Conservation (phyloP, 2,113 vertebrate species). For the Lepus timidus region DNA sequence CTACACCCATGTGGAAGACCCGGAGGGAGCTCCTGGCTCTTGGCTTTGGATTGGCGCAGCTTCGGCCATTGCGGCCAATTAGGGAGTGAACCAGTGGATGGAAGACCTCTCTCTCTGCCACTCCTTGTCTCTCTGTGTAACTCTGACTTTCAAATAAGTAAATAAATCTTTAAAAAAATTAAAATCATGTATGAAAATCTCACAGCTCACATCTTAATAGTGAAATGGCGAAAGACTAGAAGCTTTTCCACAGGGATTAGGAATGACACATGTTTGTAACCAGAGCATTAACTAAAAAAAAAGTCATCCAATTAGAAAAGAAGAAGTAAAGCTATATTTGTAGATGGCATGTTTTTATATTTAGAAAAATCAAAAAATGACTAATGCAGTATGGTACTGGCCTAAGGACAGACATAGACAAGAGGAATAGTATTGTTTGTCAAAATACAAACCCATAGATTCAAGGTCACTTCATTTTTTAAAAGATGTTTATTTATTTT, state of each 20-base stretch:
- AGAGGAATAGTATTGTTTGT: not conserved
- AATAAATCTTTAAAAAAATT: too few relatives aligned
- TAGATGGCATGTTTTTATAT: not conserved
- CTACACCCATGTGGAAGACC: too few relatives aligned
- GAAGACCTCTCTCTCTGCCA: too few relatives aligned
- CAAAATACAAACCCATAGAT: not conserved
- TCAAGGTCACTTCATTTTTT: too few relatives aligned
- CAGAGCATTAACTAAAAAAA: not conserved
- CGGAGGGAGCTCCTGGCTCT: too few relatives aligned
- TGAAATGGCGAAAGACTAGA: not conserved
- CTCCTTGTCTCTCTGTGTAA: too few relatives aligned
- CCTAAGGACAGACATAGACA: not conserved
- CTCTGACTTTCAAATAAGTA: too few relatives aligned
- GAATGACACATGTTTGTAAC: not conserved
- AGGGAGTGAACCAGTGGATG: too few relatives aligned
- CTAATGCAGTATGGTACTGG: not conserved
- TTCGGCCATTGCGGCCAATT: too few relatives aligned
- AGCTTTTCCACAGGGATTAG: not conserved
- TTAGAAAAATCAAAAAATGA: constrained; percentile 25
- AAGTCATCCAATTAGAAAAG: constrained; percentile 15
- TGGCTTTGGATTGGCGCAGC: too few relatives aligned
- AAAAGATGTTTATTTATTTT: too few relatives aligned
- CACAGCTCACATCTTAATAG: not conserved
- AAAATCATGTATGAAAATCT: not conserved
- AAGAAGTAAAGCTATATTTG: not conserved